Evolutionary conservation across 1,140 invertebrate species (phyloP).

Genomic region (Sitodiplosis mosellana): DNA sequence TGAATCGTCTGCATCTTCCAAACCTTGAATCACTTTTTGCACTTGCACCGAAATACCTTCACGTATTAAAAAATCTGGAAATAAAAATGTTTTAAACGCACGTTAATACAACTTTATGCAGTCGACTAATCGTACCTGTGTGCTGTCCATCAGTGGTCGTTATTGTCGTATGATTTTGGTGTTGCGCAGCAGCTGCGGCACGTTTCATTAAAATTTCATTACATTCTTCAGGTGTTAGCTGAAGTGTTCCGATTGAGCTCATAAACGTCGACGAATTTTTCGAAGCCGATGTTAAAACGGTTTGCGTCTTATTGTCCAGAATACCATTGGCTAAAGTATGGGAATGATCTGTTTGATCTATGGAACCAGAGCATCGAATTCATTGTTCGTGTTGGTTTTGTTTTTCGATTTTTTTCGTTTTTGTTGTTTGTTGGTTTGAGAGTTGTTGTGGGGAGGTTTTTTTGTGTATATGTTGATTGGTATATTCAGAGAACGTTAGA

Average conservation of each 20-base stretch:
- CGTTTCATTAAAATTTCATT: slow-evolving; percentile 57
- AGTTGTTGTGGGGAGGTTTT: too few species aligned
- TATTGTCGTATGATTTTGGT: slow-evolving; percentile 7
- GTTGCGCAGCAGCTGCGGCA: slow-evolving; percentile 18
- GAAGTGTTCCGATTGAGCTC: slow-evolving; percentile 47
- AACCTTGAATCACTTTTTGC: slow-evolving; percentile 26
- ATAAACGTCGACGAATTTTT: slow-evolving; percentile 29
- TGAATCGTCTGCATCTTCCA: slow-evolving; percentile 25
- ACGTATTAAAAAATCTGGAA: slow-evolving; percentile 1
- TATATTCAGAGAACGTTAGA: too few species aligned
- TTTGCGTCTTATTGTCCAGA: slow-evolving; percentile 23
- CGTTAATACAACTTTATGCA: neutral
- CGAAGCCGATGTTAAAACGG: slow-evolving; percentile 19
- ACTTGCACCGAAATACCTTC: slow-evolving; percentile 25
- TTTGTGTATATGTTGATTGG: too few species aligned
- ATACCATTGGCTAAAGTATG: slow-evolving; percentile 22
- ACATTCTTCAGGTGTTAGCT: slow-evolving; percentile 54
- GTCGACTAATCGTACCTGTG: slow-evolving; percentile 18
- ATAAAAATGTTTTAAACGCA: neutral
- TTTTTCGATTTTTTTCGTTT: too few species aligned
- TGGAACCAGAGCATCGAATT: slow-evolving; percentile 7
- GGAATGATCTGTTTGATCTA: slow-evolving; percentile 21
- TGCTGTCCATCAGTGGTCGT: slow-evolving; percentile 13
- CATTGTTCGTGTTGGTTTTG: too few species aligned
- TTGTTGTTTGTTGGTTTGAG: too few species aligned